Base-by-base conservation (phyloP, 2,888 invertebrate genomes). In the Caradrina kadenii region DNA sequence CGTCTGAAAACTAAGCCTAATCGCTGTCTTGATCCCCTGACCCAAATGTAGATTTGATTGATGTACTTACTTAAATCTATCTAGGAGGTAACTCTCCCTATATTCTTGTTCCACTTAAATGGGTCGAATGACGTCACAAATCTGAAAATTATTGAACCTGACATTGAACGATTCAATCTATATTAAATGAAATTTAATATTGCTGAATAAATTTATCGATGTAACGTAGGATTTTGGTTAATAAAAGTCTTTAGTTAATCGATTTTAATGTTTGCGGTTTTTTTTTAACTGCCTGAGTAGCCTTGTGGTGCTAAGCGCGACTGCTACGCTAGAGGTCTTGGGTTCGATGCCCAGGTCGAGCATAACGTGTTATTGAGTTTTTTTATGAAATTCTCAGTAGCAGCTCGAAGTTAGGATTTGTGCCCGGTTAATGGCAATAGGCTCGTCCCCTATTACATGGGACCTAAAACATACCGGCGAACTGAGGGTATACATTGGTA, bases 31-130 rank as follows among this genome's bases (percentile, higher is more conserved):
- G 35, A 45, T 53, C 26, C 39, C 17, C 21, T 55, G 63, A 45
- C 56, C 60, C 48, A 64, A 76, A 76, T 58, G 60, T 62, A 54
- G 17, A 45, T 71, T 45, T 75, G 76, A 75, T 75, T 76, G 50
- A 75, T 76, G 75, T 56, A 21, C 42, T 21, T 39, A 39, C 39
- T 64, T 76, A 56, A 64, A 64, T 61, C 48, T 60, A 53, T 75
- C 42, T 53, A 22, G 26, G 64, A 70, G 52, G 71, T 64, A 64
- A 63, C 45, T 52, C 22, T 48, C 42, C 35, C 17, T 22, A 70
- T 76, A 71, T 58, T 56, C 39, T 39, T 39, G 60, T 63, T 63
- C 59, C 59, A 76, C 48, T 63, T 19, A 66, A 67, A 77, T 67
- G 35, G 48, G n/a, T 67, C 19, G 17, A 72, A 52, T 77, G 42